phyloP scores from a whole-genome alignment of 2,113 vertebrate genomes.

The Cynoglossus semilaevis region DNA sequence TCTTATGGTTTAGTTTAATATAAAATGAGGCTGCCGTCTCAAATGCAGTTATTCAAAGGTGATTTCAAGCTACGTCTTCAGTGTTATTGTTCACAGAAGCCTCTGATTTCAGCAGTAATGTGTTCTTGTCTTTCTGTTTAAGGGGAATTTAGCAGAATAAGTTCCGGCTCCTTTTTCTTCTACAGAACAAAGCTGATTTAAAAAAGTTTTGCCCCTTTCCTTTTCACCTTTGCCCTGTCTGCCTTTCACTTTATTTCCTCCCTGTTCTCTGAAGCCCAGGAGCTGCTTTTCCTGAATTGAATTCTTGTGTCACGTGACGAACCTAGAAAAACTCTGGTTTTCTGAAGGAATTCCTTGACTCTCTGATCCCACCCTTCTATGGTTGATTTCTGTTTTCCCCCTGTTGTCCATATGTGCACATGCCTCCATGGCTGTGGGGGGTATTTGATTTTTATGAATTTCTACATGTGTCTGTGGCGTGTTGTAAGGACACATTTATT shows the following conservation, averaged over 20 bases:
- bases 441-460: too few relatives aligned
- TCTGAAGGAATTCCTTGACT: constrained; percentile 25
- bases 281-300: constrained; percentile 53
- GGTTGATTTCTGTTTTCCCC: not conserved
- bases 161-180: constrained; percentile 23
- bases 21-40: too few relatives aligned
- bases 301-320: constrained; percentile 38
- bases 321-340: constrained; percentile 30
- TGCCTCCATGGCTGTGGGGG: not conserved
- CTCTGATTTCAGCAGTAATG: constrained; percentile 14
- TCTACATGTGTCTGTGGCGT: too few relatives aligned
- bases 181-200: constrained; percentile 32
- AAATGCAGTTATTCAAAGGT: too few relatives aligned
- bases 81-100: too few relatives aligned
- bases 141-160: too few relatives aligned
- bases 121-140: constrained; percentile 42
- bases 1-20: too few relatives aligned
- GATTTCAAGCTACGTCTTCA: too few relatives aligned
- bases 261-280: constrained; percentile 3
- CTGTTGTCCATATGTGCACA: constrained; percentile 13
- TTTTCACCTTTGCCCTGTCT: not conserved
- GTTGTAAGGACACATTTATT: too few relatives aligned
- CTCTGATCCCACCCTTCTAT: constrained; percentile 25
- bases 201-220: constrained; percentile 42
- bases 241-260: constrained; percentile 49